Evolutionary conservation across 1,140 invertebrate species (phyloP).

Genomic region (Chrysomallon squamiferum): DNA sequence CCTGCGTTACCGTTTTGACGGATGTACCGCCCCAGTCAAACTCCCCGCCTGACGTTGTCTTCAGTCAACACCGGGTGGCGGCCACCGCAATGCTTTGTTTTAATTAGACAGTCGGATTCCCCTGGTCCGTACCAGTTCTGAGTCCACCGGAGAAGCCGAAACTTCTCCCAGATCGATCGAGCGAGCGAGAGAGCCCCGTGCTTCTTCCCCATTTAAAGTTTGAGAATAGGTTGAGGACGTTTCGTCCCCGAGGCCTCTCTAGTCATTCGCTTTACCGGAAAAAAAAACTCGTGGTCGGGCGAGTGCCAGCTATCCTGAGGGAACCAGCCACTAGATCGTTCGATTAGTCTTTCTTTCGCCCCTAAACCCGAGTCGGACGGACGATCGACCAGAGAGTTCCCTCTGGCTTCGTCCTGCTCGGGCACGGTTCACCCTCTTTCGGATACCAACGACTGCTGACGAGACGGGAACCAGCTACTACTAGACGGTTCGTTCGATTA

Average conservation of each 20-base stretch:
- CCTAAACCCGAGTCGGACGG: conserved; percentile 72
- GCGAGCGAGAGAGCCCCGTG: conserved; percentile 81
- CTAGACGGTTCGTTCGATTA: conserved; percentile 64
- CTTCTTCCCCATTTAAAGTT: conserved; percentile 87
- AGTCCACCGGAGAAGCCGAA: no score
- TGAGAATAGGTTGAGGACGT: conserved; percentile 85
- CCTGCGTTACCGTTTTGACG: conserved; percentile 84
- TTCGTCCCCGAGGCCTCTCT: conserved; percentile 82
- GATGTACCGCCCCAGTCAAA: conserved; percentile 83
- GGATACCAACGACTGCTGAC: conserved; percentile 74
- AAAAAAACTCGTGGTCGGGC: conserved; percentile 65
- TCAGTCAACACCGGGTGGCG: conserved; percentile 73
- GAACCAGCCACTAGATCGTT: conserved; percentile 92
- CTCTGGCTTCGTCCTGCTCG: conserved; percentile 39
- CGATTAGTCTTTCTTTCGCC: conserved; percentile 89
- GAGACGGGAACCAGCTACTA: conserved; percentile 75
- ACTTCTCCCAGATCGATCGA: conserved; percentile 66
- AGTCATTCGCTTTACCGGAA: conserved; percentile 84
- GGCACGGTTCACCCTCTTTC: conserved; percentile 55
- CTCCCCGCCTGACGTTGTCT: conserved; percentile 81
- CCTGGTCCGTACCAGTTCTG: conserved; percentile 78
- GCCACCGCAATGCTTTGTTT: conserved; percentile 87
- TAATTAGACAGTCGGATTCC: conserved; percentile 73
- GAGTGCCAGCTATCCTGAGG: conserved; percentile 77
- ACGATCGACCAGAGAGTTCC: background rate